A percentile compares a stretch with the other conserved stretches of the same genome.
Conservation (phyloP, 2,888 invertebrate species). For the Rhingia rostrata region DNA sequence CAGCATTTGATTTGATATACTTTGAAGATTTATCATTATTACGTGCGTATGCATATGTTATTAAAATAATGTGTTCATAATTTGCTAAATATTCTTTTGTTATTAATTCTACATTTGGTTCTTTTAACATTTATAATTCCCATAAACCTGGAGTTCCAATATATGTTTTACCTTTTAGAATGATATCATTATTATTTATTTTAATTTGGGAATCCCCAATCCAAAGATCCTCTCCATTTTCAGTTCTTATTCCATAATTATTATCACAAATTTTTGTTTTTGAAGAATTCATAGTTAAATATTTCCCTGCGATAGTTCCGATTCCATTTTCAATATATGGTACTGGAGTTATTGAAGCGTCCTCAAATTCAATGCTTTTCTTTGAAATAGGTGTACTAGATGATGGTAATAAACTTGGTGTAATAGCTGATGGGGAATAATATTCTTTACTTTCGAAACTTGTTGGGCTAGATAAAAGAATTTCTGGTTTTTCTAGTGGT, state of each 20-base stretch:
- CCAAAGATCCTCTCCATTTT: slow-evolving; percentile 18
- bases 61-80: slow-evolving; percentile 21
- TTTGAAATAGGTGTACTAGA: slow-evolving; percentile 8
- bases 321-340: slow-evolving; percentile 16
- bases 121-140: slow-evolving; percentile 30
- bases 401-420: not conserved
- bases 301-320: slow-evolving; percentile 19
- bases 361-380: slow-evolving; percentile 2
- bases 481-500: not conserved
- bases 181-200: slow-evolving; percentile 9
- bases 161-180: slow-evolving; percentile 5
- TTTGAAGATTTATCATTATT: slow-evolving; percentile 3
- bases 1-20: not conserved
- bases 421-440: not conserved
- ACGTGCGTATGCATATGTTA: slow-evolving; percentile 3
- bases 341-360: not conserved
- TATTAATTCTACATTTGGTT: slow-evolving; percentile 2
- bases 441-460: not conserved
- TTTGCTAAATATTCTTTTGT: slow-evolving; percentile 19
- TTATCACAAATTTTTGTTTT: slow-evolving; percentile 7
- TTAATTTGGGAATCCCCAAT: slow-evolving; percentile 1
- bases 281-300: slow-evolving; percentile 16
- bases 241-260: slow-evolving; percentile 5
- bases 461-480: not conserved
- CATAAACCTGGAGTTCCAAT: slow-evolving; percentile 14